phyloP scores from a whole-genome alignment of 2,888 invertebrate species.

The Cerastoderma edule region DNA sequence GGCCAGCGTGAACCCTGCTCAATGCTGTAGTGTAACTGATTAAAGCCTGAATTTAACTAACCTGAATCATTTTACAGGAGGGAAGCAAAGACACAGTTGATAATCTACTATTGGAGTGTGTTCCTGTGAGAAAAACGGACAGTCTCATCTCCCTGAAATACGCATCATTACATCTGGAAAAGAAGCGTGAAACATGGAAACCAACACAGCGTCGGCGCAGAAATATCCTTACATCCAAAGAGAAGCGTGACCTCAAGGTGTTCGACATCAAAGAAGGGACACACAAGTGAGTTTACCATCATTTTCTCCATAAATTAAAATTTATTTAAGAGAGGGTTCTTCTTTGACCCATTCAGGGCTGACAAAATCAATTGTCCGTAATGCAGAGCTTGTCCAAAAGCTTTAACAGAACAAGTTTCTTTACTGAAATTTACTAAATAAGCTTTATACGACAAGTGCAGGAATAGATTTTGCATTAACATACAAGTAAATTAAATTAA shows the following conservation, averaged over 20 bases:
- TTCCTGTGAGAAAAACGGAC: slow-evolving; percentile 57
- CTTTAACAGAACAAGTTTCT: no score
- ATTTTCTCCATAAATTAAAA: not conserved
- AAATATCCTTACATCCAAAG: slow-evolving; percentile 62
- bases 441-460: no score
- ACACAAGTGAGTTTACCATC: slow-evolving; percentile 58
- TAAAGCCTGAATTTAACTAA: not conserved
- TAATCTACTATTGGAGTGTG: slow-evolving; percentile 59
- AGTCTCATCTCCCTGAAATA: slow-evolving; percentile 59
- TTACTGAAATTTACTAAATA: not conserved
- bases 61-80: slow-evolving; percentile 21
- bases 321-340: not conserved
- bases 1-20: not conserved
- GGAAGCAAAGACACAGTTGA: slow-evolving; percentile 55
- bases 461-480: no score
- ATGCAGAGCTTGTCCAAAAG: no score
- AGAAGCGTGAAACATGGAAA: slow-evolving; percentile 44
- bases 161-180: slow-evolving; percentile 56
- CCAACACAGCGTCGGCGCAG: slow-evolving; percentile 39
- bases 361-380: no score
- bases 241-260: slow-evolving; percentile 64
- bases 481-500: no score
- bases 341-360: no score
- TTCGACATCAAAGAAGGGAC: slow-evolving; percentile 66
- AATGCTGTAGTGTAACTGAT: not conserved